Evolutionary conservation across 2,113 vertebrate species (phyloP).

Genomic region (Sciurus niger): DNA sequence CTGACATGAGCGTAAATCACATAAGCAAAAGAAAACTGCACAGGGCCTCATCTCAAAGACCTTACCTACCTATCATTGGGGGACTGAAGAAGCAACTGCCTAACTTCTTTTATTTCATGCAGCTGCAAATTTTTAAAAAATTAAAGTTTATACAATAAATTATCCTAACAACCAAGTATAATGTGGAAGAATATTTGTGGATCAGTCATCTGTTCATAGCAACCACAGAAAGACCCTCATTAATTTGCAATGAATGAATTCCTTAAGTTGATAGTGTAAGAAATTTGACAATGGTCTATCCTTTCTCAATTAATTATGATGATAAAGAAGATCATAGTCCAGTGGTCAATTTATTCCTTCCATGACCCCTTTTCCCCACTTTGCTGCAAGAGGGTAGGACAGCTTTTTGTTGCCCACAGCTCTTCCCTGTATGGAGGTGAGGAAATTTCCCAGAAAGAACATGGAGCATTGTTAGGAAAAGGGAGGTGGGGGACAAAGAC

Average conservation of each 20-base stretch:
- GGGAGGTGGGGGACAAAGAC: background rate
- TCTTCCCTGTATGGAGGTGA: background rate
- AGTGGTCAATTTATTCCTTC: background rate
- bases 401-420: background rate
- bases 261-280: background rate
- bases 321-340: background rate
- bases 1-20: background rate
- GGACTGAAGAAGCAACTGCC: background rate
- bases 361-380: background rate
- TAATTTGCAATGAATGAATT: slow-evolving; percentile 29
- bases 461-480: background rate
- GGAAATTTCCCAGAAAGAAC: background rate
- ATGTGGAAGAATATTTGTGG: background rate
- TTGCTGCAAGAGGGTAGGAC: background rate
- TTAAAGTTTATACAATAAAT: background rate
- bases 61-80: background rate
- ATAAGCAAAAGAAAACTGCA: background rate
- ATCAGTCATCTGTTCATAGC: background rate
- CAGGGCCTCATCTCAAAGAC: background rate
- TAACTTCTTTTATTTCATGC: background rate
- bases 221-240: background rate
- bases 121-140: background rate
- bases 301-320: slow-evolving; percentile 10
- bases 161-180: background rate
- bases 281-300: background rate